A percentile compares a stretch with the other conserved stretches of the same genome.
Conservation (phyloP, 2,888 invertebrate genomes). For the Sphaerophoria rueppellii region DNA sequence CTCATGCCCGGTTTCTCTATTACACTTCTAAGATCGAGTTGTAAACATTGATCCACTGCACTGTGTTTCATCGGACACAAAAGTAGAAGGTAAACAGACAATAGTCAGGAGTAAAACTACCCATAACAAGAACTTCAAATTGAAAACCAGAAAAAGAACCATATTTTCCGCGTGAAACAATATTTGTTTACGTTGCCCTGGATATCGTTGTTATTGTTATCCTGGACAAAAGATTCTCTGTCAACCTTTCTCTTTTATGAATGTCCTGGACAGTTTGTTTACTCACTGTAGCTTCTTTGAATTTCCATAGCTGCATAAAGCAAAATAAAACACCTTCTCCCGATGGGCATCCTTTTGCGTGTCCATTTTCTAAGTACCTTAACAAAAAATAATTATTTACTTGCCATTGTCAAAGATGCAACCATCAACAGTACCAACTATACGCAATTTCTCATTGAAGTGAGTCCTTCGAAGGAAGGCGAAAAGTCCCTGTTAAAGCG, state of each 20-base stretch:
- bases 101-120: conserved; percentile 55
- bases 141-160: conserved; percentile 24
- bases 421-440: conserved; percentile 20
- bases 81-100: conserved; percentile 46
- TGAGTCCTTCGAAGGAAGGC: neutral
- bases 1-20: too few species aligned
- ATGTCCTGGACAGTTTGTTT: conserved; percentile 20
- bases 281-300: conserved; percentile 34
- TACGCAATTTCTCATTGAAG: conserved; percentile 47
- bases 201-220: conserved; percentile 13
- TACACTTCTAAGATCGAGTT: too few species aligned
- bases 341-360: neutral
- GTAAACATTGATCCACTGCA: too few species aligned
- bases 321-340: conserved; percentile 47
- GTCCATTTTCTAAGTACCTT: conserved; percentile 1
- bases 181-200: conserved; percentile 56
- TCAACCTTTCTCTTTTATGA: conserved; percentile 8
- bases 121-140: conserved; percentile 43
- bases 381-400: conserved; percentile 19
- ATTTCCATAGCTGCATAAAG: neutral
- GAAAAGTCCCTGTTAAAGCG: too few species aligned
- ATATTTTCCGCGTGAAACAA: conserved; percentile 54
- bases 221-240: neutral
- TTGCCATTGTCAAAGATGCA: conserved; percentile 32
- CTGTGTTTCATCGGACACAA: neutral